Base-by-base conservation (phyloP, 2,888 invertebrate species). In the Machimus atricapillus region DNA sequence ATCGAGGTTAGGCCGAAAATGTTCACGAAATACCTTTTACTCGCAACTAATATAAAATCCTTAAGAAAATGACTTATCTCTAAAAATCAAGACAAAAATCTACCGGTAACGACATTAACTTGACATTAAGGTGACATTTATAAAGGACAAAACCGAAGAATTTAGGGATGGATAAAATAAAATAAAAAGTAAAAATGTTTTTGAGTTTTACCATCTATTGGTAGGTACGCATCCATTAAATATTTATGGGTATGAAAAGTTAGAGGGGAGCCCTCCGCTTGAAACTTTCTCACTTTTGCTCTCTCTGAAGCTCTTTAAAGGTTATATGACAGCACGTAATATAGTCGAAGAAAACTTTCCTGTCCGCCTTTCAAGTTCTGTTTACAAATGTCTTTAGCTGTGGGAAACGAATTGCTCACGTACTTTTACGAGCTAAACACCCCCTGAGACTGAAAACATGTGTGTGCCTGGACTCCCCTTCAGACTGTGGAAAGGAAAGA, bases 371-470 rank as follows among this genome's bases (percentile, higher is more conserved):
- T 78, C 78, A 78, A 46, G 40, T 78, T 43, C 40, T 78, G 40
- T 78, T 78, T 78, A 43, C 43, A 37, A 40, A 43, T 78, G 46
- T 78, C 78, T 19, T 78, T 43, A 78, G 78, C 37, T 78, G 46
- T 43, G 78, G 78, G 78, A 78, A 78, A 43, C 43, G 78, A 78
- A 78, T 78, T 78, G 78, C 78, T 78, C 78, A 78, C 78, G 78
- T 78, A 66, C 66, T 66, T 27, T 12, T 23, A 66, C 66, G 66
- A 66, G 66, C 66, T 66, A 66, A 66, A 12, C 66, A 23, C 66
- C 66, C 66, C 66, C n/a, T 9, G 66, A 66, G 66, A 66, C 66
- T 23, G 66, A 23, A 66, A 66, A 66, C 66, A 66, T 66, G 66
- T 66, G 66, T 66, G 66, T 4, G 66, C 12, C 66, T 23, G 4